Base-by-base conservation (phyloP, 2,113 vertebrate species). In the Monarcha castaneiventris region DNA sequence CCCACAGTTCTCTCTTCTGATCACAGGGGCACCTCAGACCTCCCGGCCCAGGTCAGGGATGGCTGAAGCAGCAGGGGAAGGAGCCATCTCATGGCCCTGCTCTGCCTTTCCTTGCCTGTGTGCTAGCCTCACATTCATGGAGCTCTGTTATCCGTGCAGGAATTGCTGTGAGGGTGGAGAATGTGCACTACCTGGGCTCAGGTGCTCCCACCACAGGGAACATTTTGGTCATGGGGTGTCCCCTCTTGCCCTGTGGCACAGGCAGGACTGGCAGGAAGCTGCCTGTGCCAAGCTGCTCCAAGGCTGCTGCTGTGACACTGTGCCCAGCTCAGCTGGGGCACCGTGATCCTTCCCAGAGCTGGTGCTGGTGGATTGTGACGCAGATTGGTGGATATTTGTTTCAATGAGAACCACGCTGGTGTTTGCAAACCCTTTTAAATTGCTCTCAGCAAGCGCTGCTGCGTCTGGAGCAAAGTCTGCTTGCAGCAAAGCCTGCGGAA, bases 381-480 rank as follows among this genome's bases (percentile, higher is more conserved):
- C 95, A 92, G 68, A 5, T 7, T 44, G 86, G 64, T 52, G 84
- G 77, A 11, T 75, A 30, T 94, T 93, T 87, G 77, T 79, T 81
- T 84, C 95, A 61, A 4, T 73, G 22, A 84, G 87, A 92, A 15
- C 93, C 89, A n/a, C 8, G 91, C 94, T 79, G 95, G 54, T 95
- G 93, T 88, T 92, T 92, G 93, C 90, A 93, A 92, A 78, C 88
- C 76, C 76, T 89, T 66, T 73, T 21, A 75, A 95, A 94, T 64
- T 35, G 88, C 96, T 92, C 96, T 61, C 92, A 66, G 88, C 75
- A 39, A 97, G 95, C 1, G 12, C 68, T 91, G 62, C 87, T 43
- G 82, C 3, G 11, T 67, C 79, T 95, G 96, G 64, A 86, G 88
- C 66, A 27, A 30, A 81, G 77, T 27, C 90, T 90, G 94, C 90